A percentile compares a stretch with the other conserved stretches of the same genome.
phyloP scores from a whole-genome alignment of 2,113 vertebrate genomes.

The Antechinus flavipes region DNA sequence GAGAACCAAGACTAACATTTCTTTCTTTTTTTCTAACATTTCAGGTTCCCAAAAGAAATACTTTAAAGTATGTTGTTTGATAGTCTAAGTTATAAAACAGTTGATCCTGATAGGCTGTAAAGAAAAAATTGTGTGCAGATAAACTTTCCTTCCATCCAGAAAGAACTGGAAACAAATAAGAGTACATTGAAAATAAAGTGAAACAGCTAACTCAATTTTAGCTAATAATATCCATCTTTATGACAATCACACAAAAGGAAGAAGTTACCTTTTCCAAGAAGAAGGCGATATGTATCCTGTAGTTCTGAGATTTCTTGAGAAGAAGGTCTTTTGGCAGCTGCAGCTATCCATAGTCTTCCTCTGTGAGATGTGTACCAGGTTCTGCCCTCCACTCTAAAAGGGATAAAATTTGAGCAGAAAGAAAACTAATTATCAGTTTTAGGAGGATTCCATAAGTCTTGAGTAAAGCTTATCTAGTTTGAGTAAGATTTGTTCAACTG shows the following conservation, averaged over 20 bases:
- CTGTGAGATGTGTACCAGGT: conserved; percentile 97
- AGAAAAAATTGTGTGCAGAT: not conserved
- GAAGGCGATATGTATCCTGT: conserved; percentile 89
- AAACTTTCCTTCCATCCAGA: conserved; percentile 26
- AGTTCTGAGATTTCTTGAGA: conserved; percentile 93
- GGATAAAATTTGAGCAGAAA: conserved; percentile 61
- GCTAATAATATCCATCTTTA: conserved; percentile 1
- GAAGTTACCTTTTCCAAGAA: conserved; percentile 88
- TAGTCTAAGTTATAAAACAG: conserved; percentile 34
- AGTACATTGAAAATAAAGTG: conserved; percentile 38
- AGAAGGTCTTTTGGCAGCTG: conserved; percentile 93
- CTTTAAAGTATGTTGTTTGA: conserved; percentile 43
- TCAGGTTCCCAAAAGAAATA: conserved; percentile 18
- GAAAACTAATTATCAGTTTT: conserved; percentile 54
- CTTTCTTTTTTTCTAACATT: conserved; percentile 12
- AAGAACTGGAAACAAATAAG: conserved; percentile 27
- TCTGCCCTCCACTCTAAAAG: conserved; percentile 93
- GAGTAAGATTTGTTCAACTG: conserved; percentile 18
- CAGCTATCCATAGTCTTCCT: conserved; percentile 96
- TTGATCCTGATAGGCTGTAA: not conserved
- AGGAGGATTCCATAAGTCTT: not conserved
- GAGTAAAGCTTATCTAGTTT: conserved; percentile 26
- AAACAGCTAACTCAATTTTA: not conserved
- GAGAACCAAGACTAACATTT: conserved; percentile 21
- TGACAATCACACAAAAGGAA: conserved; percentile 28